Evolutionary conservation across 2,888 invertebrate species (phyloP).

Genomic region (Lamproptera curius): DNA sequence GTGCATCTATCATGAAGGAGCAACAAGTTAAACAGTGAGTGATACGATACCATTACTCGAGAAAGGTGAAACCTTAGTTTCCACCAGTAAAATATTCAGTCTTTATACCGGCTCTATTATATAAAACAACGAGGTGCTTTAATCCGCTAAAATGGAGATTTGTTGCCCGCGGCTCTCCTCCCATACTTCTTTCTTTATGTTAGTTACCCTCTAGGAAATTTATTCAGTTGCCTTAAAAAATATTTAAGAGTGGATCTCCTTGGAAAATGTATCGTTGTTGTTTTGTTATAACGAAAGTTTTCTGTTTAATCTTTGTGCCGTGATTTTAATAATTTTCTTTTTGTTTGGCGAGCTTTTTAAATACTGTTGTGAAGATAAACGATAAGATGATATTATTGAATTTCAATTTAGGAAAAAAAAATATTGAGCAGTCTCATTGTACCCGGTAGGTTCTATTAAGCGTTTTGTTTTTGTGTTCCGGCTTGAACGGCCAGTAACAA

Average conservation of each 20-base stretch:
- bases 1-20: conserved; percentile 21
- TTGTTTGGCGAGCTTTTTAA: too few species aligned
- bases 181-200: conserved; percentile 50
- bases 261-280: conserved; percentile 24
- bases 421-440: too few species aligned
- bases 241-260: conserved; percentile 32
- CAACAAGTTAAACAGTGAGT: conserved; percentile 22
- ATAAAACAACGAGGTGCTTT: conserved; percentile 56
- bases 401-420: not conserved
- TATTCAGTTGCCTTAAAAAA: conserved; percentile 45
- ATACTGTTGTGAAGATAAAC: not conserved
- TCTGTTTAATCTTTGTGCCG: conserved; percentile 34
- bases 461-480: too few species aligned
- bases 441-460: too few species aligned
- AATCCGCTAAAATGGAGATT: conserved; percentile 64
- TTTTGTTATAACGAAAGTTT: conserved; percentile 16
- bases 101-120: conserved; percentile 44
- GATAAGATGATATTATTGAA: not conserved
- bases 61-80: conserved; percentile 32
- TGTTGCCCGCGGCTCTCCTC: conserved; percentile 47
- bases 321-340: conserved; percentile 1
- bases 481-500: too few species aligned
- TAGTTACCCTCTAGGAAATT: conserved; percentile 50
- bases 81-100: conserved; percentile 47
- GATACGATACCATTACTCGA: conserved; percentile 23